Conservation (phyloP, 2,113 vertebrate species). For the Todiramphus saurophagus region DNA sequence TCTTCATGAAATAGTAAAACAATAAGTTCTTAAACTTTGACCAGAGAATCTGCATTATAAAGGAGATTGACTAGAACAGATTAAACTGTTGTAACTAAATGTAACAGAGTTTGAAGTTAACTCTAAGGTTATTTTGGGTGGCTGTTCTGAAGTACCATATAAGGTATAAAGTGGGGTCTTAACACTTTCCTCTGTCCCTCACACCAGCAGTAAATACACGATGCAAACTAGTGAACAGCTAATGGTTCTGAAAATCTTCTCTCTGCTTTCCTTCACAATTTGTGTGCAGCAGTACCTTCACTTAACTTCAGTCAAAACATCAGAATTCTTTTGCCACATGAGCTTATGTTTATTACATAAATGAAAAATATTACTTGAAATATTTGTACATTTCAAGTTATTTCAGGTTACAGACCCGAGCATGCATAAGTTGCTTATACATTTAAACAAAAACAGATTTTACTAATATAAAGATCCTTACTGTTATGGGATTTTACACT, state of each 20-base stretch:
- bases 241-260: neutral
- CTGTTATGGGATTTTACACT: neutral
- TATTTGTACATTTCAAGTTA: neutral
- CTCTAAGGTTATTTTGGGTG: neutral
- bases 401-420: neutral
- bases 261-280: neutral
- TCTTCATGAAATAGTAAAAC: neutral
- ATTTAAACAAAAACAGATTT: neutral
- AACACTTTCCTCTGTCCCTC: neutral
- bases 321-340: neutral
- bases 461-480: neutral
- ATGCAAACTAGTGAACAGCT: neutral
- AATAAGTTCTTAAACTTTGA: neutral
- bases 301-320: neutral
- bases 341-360: neutral
- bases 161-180: neutral
- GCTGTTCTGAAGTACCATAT: neutral
- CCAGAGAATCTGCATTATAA: neutral
- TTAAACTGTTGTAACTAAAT: neutral
- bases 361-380: neutral
- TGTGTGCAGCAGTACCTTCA: rapidly evolving
- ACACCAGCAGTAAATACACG: neutral
- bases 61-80: neutral
- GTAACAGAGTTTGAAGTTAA: neutral
- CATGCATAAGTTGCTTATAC: neutral